These are phyloP conservation scores for Phragmatobia fuliginosa DNA, from an alignment of 2,888 invertebrate genomes.

Conservation along the genomic window DNA sequence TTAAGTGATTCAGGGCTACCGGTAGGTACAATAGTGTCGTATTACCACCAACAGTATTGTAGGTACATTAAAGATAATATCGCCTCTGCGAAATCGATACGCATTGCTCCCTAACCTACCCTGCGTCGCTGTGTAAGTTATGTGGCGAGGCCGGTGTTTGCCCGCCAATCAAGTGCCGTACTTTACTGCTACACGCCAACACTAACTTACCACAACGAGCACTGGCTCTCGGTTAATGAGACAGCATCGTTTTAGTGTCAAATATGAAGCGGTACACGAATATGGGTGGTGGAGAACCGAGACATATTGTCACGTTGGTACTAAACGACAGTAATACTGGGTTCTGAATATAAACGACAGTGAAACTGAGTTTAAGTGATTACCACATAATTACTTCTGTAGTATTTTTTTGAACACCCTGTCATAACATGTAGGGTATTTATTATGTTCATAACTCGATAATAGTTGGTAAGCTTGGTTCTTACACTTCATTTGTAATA, in stretches of 20 bases:
- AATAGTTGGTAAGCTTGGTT: neutral
- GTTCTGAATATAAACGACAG: neutral
- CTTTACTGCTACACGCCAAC: slow-evolving; percentile 73
- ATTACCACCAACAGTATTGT: slow-evolving; percentile 39
- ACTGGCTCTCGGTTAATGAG: slow-evolving; percentile 78
- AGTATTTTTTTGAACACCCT: neutral
- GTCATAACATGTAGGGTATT: neutral
- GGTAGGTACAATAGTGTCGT: slow-evolving; percentile 33
- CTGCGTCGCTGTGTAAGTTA: slow-evolving; percentile 50
- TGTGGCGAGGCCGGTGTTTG: slow-evolving; percentile 63
- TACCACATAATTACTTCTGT: neutral
- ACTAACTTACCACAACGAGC: slow-evolving; percentile 80
- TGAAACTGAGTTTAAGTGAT: neutral
- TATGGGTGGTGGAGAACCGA: slow-evolving; percentile 25
- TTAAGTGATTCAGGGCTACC: slow-evolving; percentile 60
- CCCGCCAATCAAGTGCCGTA: slow-evolving; percentile 77
- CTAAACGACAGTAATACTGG: neutral
- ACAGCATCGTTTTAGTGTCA: slow-evolving; percentile 78
- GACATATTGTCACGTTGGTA: slow-evolving; percentile 7
- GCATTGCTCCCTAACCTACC: slow-evolving; percentile 49
- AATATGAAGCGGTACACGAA: slow-evolving; percentile 65
- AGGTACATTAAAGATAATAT: slow-evolving; percentile 58
- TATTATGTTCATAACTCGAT: neutral
- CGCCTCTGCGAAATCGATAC: slow-evolving; percentile 57
- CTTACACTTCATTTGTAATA: neutral